Evolutionary conservation across 2,797 vertebrate genomes (phyloP).

Genomic region (Pipistrellus nathusii): DNA sequence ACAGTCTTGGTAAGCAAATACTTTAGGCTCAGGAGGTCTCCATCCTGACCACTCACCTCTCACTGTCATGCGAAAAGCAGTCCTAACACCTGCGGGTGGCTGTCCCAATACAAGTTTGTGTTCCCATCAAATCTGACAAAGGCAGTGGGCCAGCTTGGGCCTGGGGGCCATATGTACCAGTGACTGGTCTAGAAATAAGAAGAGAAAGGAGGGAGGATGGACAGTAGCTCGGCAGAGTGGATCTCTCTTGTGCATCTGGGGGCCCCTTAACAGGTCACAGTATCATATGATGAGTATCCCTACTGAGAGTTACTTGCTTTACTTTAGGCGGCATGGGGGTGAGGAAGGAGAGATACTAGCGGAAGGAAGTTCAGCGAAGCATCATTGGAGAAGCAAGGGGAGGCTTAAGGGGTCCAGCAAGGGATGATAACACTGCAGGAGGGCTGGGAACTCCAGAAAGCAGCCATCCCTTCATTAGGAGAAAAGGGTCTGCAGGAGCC

Average conservation of each 20-base stretch:
- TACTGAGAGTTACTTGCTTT: not conserved
- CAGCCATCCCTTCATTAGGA: not conserved
- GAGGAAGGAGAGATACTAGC: too few species aligned
- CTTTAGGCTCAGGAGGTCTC: not conserved
- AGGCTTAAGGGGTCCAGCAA: not conserved
- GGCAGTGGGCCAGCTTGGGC: not conserved
- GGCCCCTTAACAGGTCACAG: not conserved
- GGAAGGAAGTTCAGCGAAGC: not conserved
- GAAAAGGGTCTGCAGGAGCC: not conserved
- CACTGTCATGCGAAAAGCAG: not conserved
- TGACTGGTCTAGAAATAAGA: not conserved
- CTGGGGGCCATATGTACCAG: not conserved
- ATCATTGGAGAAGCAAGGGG: not conserved
- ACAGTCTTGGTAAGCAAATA: not conserved
- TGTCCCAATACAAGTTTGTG: not conserved
- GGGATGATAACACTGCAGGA: too few species aligned
- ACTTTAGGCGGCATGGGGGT: not conserved
- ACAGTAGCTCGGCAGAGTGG: not conserved
- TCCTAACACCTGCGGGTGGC: not conserved
- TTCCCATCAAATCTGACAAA: not conserved
- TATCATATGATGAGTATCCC: not conserved
- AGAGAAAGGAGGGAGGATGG: not conserved
- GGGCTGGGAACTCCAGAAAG: not conserved
- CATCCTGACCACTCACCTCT: not conserved
- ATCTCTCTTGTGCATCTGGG: not conserved